Evolutionary conservation across 2,113 vertebrate species (phyloP), one percentile per base, ranked within the genome.

Genomic region (Callocephalon fimbriatum): DNA sequence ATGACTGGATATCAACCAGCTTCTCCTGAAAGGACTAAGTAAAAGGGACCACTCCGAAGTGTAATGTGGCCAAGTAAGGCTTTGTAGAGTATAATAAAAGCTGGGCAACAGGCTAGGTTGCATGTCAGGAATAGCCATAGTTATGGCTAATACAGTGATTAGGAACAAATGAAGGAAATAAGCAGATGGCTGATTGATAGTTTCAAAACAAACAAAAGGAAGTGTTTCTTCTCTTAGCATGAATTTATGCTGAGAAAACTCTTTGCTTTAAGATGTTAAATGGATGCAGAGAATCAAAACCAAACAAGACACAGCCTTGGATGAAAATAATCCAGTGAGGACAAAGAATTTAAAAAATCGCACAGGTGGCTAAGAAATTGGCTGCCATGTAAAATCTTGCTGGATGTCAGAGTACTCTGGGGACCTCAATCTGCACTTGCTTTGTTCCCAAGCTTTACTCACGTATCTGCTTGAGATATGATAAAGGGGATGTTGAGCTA

Each of bases 81-180:
- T 70, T 32, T 62, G 32, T 27, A 44, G 32, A 66, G 25, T 10
- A 48, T 2, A 8, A 20, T 5, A 48, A 91, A 71, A 51, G 12
- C 48, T 9, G 51, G 32, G 29, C 59, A 66, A 20, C 23, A 54
- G 19, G 17, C 0, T 1, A 45, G 5, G 9, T 5, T 9, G 9
- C 26, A 18, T 58, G 27, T 38, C 56, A 58, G 56, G 37, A 79
- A 20, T 8, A 78, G 20, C 31, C 56, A 74, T 2, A 11, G 8
- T 12, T 32, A 12, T 35, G 19, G 12, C 48, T 40, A 45, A 59
- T 45, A 45, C 19, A 48, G 12, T 12, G 14, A 40, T 45, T 37
- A 56, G 25, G 53, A 80, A 50, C 6, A 63, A 68, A 2, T 1
- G 4, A 92, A 63, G 9, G 63, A 67, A 40, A 31, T 4, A 45